Base-by-base conservation (phyloP, 2,113 vertebrate species). In the Dipodomys merriami region DNA sequence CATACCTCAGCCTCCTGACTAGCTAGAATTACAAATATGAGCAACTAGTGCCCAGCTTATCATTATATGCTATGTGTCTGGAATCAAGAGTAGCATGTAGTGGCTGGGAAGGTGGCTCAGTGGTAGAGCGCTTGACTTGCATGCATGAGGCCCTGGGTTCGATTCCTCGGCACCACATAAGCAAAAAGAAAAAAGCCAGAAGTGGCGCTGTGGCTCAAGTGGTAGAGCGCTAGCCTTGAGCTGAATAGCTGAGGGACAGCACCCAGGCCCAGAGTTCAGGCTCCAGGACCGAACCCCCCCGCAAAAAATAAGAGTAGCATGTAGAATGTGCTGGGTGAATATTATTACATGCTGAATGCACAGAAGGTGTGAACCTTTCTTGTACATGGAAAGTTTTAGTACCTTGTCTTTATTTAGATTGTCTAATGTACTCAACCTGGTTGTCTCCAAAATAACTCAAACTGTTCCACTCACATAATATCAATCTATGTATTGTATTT, bases 381-480 rank as follows among this genome's bases (percentile, higher is more conserved):
- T 90, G n/a, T 46, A 69, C 29, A 73, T 8, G 83, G 57, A 80
- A 72, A 72, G n/a, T 84, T 94, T 95, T 90, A 79, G 16, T 15
- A 77, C 53, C 16, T 88, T 20, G 30, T 1, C 53, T 85, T 94
- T 71, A 73, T 64, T 91, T 86, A 86, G 49, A 46, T 35, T 93
- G 74, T 81, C 23, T 33, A 53, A 95, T 86, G n/a, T 62, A 68
- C 53, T 73, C 49, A 68, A 15, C 12, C 69, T 85, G 39, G 30
- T 84, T 64, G 13, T 49, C 25, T 12, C 83, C 62, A 88, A 7
- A 39, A 83, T 8, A 84, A 71, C 33, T 30, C 1, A 23, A 25
- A 69, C 83, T 20, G 29, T 23, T 10, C 18, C 22, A 65, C 23
- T 80, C 3, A 6, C 27, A 23, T 67, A 46, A 33, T 9, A 33